A percentile compares a stretch with the other conserved stretches of the same genome.
phyloP scores from a whole-genome alignment of 2,888 invertebrate species.

The Lymantria dispar region DNA sequence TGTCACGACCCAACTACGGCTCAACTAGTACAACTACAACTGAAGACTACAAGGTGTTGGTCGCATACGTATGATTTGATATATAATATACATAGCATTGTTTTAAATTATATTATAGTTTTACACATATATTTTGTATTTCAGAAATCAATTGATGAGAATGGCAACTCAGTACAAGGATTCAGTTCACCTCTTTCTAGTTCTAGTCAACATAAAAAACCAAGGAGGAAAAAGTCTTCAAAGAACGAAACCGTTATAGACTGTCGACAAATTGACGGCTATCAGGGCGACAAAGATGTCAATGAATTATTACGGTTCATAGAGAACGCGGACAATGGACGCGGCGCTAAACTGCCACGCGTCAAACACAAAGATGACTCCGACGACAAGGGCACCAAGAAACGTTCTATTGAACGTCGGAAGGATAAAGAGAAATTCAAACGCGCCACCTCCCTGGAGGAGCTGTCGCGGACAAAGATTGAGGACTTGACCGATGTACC shows the following conservation, averaged over 20 bases:
- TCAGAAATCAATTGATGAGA: slow-evolving; percentile 89
- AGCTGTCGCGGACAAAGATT: slow-evolving; percentile 89
- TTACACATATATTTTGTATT: slow-evolving; percentile 39
- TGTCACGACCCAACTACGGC: slow-evolving; percentile 61
- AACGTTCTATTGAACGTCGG: slow-evolving; percentile 75
- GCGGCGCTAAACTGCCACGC: slow-evolving; percentile 57
- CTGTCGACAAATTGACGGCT: slow-evolving; percentile 88
- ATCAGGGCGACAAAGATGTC: slow-evolving; percentile 89
- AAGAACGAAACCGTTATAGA: slow-evolving; percentile 82
- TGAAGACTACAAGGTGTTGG: slow-evolving; percentile 67
- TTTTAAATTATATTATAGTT: too few species aligned
- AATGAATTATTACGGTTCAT: slow-evolving; percentile 90
- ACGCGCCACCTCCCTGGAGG: slow-evolving; percentile 91
- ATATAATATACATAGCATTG: background rate
- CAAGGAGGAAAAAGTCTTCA: slow-evolving; percentile 82
- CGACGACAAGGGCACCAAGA: slow-evolving; percentile 72
- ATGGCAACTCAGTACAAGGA: slow-evolving; percentile 88
- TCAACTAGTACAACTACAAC: slow-evolving; percentile 45
- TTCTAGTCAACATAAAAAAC: slow-evolving; percentile 80
- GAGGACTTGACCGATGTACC: slow-evolving; percentile 84
- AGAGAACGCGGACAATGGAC: slow-evolving; percentile 77
- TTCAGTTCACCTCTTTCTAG: slow-evolving; percentile 73
- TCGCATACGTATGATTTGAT: slow-evolving; percentile 11
- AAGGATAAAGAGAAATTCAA: slow-evolving; percentile 78
- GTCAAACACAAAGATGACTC: slow-evolving; percentile 68